phyloP scores from a whole-genome alignment of 2,797 vertebrate genomes.

The Centropyge bicolor region DNA sequence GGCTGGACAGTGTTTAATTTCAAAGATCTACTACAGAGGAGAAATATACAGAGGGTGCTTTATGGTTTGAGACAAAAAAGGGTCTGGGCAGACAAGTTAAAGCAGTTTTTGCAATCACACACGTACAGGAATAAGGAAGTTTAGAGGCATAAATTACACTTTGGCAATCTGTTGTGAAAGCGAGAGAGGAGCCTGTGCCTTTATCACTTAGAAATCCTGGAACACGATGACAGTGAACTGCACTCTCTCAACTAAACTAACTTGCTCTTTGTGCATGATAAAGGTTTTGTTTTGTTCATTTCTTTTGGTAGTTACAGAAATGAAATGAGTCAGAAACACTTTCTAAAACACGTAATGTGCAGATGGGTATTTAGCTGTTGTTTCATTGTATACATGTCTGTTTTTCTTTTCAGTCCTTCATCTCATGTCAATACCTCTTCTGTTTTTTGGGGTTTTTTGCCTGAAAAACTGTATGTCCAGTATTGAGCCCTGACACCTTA shows the following conservation, averaged over 20 bases:
- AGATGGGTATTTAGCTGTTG: background rate
- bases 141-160: background rate
- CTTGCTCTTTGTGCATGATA: background rate
- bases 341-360: background rate
- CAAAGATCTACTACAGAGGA: background rate
- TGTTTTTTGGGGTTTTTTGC: background rate
- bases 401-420: background rate
- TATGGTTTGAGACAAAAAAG: background rate
- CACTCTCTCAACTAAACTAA: background rate
- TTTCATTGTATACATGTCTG: background rate
- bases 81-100: background rate
- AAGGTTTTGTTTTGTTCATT: background rate
- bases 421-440: background rate
- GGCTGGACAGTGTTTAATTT: background rate
- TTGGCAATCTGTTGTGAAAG: background rate
- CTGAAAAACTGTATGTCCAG: background rate
- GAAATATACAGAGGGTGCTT: background rate
- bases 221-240: conserved; percentile 3
- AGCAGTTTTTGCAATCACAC: background rate
- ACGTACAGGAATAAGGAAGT: background rate
- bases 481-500: too few relatives aligned
- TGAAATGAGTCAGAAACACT: background rate
- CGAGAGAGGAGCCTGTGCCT: background rate
- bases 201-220: conserved; percentile 6
- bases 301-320: background rate